Evolutionary conservation across 2,113 vertebrate species (phyloP), one percentile per base, ranked within the genome.

Genomic region (Canis aureus): DNA sequence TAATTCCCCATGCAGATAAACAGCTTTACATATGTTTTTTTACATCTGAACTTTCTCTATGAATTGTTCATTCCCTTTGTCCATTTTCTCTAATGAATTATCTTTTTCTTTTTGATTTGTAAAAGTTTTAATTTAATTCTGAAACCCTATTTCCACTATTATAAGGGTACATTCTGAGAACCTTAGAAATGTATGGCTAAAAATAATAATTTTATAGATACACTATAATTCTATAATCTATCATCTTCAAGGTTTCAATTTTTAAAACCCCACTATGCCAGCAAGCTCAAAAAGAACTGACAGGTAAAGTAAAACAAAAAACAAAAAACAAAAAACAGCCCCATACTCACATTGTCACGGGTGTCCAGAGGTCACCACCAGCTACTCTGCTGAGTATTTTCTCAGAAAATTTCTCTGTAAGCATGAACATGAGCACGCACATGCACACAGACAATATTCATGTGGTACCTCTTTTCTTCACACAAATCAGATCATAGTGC

Each of bases 61-160:
- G 22, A 88, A 97, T 38, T 64, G 10, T 87, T 95, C 15, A 80
- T 1, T 87, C 38, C 17, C 51, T 79, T 91, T 91, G 93, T 23
- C 29, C 32, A 85, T 81, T 95, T 97, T 76, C 29, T 89, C 38
- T 89, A 67, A 76, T 38, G 22, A 29, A 81, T 6, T 92, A 7
- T 20, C 20, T 80, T 95, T 73, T 89, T 76, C 10, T 88, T 84
- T 84, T 22, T 73, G 22, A 73, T 88, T 91, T 81, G 13, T 69
- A 35, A 10, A 87, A 73, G 25, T 51, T 89, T 74, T 78, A 60
- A 86, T 78, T 96, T 85, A 82, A 82, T 88, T 88, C 49, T 87
- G 43, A 91, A 22, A 79, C 23, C 51, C 19, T 12, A 89, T 51
- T 93, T 79, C 25, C 69, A 80, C 20, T 49, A 73, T 64, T 35